These are phyloP conservation scores for Rhagium mordax DNA, from an alignment of 2,888 invertebrate genomes.

Conservation along the genomic window DNA sequence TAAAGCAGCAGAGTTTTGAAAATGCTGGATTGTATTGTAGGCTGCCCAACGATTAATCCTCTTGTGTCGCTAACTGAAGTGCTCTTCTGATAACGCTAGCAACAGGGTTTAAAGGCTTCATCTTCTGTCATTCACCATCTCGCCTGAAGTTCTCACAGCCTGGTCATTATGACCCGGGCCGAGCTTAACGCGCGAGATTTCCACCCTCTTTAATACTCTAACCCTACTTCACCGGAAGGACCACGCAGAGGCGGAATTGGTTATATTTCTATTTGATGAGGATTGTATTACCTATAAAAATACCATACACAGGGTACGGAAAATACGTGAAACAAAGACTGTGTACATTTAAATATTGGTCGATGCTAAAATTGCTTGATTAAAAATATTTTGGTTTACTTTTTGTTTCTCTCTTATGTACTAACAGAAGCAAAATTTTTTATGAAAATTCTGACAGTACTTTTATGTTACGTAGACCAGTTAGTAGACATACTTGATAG, in stretches of 20 bases:
- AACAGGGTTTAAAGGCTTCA: constrained; percentile 56
- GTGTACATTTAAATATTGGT: too few species aligned
- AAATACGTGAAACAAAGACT: too few species aligned
- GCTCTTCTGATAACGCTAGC: constrained; percentile 54
- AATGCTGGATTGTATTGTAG: constrained; percentile 41
- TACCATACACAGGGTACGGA: too few species aligned
- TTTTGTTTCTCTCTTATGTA: too few species aligned
- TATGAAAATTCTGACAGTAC: too few species aligned
- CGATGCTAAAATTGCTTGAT: too few species aligned
- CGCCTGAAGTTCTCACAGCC: constrained; percentile 44
- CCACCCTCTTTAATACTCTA: constrained; percentile 32
- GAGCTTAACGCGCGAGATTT: constrained; percentile 42
- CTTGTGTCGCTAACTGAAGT: constrained; percentile 56
- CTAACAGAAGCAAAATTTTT: too few species aligned
- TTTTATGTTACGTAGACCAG: too few species aligned
- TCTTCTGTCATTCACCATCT: constrained; percentile 51
- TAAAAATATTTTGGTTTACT: too few species aligned
- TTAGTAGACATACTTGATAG: too few species aligned
- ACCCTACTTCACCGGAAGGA: constrained; percentile 11
- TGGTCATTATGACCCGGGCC: constrained; percentile 51
- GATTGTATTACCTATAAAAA: not conserved
- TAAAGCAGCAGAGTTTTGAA: constrained; percentile 36
- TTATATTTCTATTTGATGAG: not conserved
- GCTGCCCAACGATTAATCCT: constrained; percentile 54
- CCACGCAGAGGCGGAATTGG: constrained; percentile 9